Evolutionary conservation across 2,797 vertebrate genomes (phyloP), one percentile per base, ranked within the genome.

Genomic region (Pangasius sanitwongsei): DNA sequence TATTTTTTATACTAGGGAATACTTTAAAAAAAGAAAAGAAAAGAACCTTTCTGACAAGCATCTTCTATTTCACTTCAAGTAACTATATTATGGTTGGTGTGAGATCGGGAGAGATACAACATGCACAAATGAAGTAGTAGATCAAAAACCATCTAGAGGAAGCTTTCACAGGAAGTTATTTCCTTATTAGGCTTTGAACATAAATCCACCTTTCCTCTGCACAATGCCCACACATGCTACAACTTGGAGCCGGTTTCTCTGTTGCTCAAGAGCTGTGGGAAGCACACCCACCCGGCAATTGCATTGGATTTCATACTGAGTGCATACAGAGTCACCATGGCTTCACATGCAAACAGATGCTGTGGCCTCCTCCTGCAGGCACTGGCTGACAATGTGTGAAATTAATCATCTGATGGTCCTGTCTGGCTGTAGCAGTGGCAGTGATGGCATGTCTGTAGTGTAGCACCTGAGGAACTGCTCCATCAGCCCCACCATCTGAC

Each of bases 351-450:
- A 77, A 85, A 88, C 87, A 88, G 86, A 90, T 82, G 78, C 59
- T 31, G 25, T 31, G 50, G 83, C 7, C 2, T 44, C 74, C 83
- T 88, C 69, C 74, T 65, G 80, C 48, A 80, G 88, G 70, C 72
- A 1, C 74, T 81, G 87, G 57, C 84, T 81, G 61, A 50, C 44
- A 15, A 28, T 53, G 74, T 89, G 87, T 80, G 37, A 90, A 85
- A 90, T 90, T 59, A 91, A 87, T 91, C 90, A 90, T 85, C 65
- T 84, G 74, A 87, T 59, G 81, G 67, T 34, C 57, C 59, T 57
- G 84, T 84, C 67, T 86, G 78, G 31, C 44, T 63, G 37, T 37
- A 48, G 28, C 37, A 61, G 55, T 44, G 9, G 31, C 20, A 61
- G 77, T 31, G 61, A 20, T 80, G 86, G 67, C 75, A 84, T n/a